Evolutionary conservation across 2,113 vertebrate species (phyloP).

Genomic region (Lynx canadensis): DNA sequence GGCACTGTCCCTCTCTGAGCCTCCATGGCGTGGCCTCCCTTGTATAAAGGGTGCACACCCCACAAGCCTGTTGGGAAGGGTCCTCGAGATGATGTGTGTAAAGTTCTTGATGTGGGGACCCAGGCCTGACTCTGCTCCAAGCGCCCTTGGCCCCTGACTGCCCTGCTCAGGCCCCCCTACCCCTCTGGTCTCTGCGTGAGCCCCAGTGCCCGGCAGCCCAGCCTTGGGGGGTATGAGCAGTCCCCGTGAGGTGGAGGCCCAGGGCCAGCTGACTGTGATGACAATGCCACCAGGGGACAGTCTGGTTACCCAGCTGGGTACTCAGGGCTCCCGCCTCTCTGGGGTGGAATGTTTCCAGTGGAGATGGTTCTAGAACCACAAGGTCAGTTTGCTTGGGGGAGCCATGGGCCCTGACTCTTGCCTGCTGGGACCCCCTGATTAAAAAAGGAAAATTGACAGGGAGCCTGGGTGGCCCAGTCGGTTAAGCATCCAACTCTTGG

Average conservation of each 20-base stretch:
- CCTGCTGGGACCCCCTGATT: not conserved
- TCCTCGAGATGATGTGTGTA: not conserved
- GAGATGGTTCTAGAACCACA: not conserved
- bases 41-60: not conserved
- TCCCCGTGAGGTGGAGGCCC: rapidly evolving
- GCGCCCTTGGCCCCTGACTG: no score
- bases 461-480: not conserved
- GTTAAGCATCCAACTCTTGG: not conserved
- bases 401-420: not conserved
- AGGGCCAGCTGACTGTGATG: not conserved
- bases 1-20: not conserved
- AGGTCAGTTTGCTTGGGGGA: not conserved
- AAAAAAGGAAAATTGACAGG: not conserved
- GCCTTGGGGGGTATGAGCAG: not conserved
- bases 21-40: not conserved
- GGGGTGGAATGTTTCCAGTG: not conserved
- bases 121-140: not conserved
- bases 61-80: not conserved
- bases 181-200: not conserved
- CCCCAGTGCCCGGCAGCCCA: not conserved
- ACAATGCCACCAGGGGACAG: not conserved
- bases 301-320: not conserved
- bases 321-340: not conserved
- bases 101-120: not conserved
- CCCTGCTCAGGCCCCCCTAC: not conserved